Base-by-base conservation (phyloP, 2,797 vertebrate genomes). In the Masticophis lateralis region DNA sequence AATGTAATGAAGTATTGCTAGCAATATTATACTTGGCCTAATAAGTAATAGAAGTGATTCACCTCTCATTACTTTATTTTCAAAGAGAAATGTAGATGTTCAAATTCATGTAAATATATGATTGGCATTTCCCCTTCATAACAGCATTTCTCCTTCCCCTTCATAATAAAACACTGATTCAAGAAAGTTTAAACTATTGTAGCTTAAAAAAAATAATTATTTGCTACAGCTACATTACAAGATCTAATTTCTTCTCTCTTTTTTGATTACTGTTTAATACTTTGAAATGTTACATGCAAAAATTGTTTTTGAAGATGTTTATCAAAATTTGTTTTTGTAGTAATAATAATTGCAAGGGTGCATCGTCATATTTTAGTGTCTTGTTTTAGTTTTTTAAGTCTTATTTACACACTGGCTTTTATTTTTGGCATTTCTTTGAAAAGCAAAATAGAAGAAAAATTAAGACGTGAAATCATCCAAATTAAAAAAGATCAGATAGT, bases 401-500 rank as follows among this genome's bases (percentile, higher is more conserved):
- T 79, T 20, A 79, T 79, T 43, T 79, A 79, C 16, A 74, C 16
- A 20, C 16, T 79, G 18, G 18, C 32, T 37, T 37, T 79, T 79
- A 79, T 43, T 74, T 74, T 74, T 74, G 16, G 3, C 6, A 74
- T 74, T 74, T 37, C 37, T 92, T 91, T 59, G 47, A 16, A 90
- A 20, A 53, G 32, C 59, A 88, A 74, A 88, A 28, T 88, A 74
- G 55, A 32, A 3, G 55, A 83, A 59, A 91, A 92, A 32, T n/a
- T 27, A 9, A 59, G 25, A 66, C 10, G 25, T 74, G 91, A 94
- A 95, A 92, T 37, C 8, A 47, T 88, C 55, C 59, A 1, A 91
- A 32, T 87, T 95, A 55, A 22, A 88, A 95, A 95, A 94, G 95
- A 88, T 87, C 56, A 91, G 2, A 43, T 55, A 66, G 16, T 91